Conservation (phyloP, 2,797 vertebrate genomes). For the Furcifer pardalis region DNA sequence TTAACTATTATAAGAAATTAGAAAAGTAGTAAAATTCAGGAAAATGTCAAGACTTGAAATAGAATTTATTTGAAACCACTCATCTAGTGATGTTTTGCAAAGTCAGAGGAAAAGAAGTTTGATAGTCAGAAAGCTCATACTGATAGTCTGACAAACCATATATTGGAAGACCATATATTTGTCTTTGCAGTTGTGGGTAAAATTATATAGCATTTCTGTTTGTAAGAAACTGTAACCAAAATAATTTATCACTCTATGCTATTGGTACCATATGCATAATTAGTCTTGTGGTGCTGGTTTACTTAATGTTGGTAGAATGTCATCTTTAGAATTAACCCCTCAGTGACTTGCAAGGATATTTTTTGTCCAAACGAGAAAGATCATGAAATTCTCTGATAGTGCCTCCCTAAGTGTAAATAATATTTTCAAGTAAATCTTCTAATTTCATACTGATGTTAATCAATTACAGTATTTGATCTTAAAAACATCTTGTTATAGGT, state of each 20-base stretch:
- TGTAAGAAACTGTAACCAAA: no score
- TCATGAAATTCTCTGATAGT: not conserved
- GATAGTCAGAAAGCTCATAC: not conserved
- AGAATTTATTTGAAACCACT: not conserved
- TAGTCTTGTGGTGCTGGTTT: not conserved
- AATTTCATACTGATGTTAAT: not conserved
- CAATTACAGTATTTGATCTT: not conserved
- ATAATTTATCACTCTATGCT: not conserved
- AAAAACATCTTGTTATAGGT: no score
- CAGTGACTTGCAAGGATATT: not conserved
- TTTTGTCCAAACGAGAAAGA: not conserved
- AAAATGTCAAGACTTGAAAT: not conserved
- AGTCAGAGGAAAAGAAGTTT: not conserved
- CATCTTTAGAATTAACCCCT: constrained; percentile 1
- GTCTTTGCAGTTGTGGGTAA: not conserved
- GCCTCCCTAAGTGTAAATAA: not conserved
- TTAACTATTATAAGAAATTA: not conserved
- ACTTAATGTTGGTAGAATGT: not conserved
- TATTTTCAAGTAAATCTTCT: not conserved
- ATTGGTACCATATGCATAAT: not conserved
- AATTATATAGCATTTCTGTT: not conserved
- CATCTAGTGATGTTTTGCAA: not conserved
- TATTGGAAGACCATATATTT: not conserved
- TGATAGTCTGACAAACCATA: not conserved
- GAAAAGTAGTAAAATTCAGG: not conserved